phyloP scores from a whole-genome alignment of 2,888 invertebrate genomes.

The Hypselothyrea guttata region DNA sequence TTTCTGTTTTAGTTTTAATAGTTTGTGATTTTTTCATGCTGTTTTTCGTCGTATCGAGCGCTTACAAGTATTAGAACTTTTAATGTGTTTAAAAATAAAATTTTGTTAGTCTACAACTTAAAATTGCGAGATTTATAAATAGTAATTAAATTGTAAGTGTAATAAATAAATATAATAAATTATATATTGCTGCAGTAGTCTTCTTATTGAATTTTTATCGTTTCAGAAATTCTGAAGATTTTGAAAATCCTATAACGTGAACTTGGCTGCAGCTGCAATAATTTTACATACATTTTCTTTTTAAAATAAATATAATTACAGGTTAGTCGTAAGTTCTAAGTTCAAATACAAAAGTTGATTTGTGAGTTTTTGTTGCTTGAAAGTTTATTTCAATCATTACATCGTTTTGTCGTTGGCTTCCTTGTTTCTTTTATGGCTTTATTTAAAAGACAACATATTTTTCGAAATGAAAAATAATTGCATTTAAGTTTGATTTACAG shows the following conservation, averaged over 20 bases:
- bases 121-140: conserved; percentile 48
- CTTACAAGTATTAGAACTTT: conserved; percentile 22
- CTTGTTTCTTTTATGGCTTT: conserved; percentile 45
- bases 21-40: conserved; percentile 52
- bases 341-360: conserved; percentile 61
- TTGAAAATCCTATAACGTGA: too few species aligned
- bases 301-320: conserved; percentile 47
- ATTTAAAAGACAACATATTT: conserved; percentile 10
- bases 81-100: conserved; percentile 28
- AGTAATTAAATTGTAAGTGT: conserved; percentile 24
- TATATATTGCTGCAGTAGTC: conserved; percentile 22
- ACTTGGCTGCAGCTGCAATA: conserved; percentile 27
- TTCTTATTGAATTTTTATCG: not conserved
- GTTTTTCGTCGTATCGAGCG: conserved; percentile 36
- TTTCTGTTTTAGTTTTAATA: conserved; percentile 38
- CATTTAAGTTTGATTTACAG: conserved; percentile 34
- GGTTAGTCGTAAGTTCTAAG: conserved; percentile 41
- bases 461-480: conserved; percentile 26
- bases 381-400: conserved; percentile 8
- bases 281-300: conserved; percentile 50
- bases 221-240: too few species aligned
- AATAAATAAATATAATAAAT: conserved; percentile 68
- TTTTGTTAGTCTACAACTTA: conserved; percentile 67
- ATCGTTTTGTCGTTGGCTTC: conserved; percentile 49
- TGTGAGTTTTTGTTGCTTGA: conserved; percentile 41